Conservation (phyloP, 2,113 vertebrate genomes). For the Otis tarda region DNA sequence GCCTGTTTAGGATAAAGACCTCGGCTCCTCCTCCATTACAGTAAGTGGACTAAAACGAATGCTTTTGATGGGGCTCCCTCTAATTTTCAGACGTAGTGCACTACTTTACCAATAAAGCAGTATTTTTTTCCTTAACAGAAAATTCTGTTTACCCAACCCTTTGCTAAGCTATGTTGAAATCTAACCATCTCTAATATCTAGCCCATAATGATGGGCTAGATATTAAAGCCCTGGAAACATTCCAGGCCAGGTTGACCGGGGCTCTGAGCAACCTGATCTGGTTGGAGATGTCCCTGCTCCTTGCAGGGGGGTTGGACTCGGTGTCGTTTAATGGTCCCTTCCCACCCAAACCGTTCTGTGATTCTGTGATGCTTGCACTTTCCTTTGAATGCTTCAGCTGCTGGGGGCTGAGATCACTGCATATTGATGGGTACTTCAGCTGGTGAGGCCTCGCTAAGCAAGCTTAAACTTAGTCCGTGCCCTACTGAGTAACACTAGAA, state of each 20-base stretch:
- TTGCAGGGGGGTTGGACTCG: too few relatives aligned
- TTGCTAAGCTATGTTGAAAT: not conserved
- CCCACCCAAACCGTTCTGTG: too few relatives aligned
- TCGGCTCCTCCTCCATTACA: not conserved
- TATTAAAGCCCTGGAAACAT: too few relatives aligned
- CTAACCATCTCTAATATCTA: not conserved
- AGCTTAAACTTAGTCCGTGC: not conserved
- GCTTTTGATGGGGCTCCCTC: not conserved
- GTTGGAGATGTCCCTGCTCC: too few relatives aligned
- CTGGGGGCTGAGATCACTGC: not conserved
- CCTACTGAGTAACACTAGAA: not conserved
- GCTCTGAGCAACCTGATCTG: too few relatives aligned
- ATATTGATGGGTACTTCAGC: not conserved
- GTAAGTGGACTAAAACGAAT: not conserved
- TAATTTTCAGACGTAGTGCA: not conserved
- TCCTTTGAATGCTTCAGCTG: not conserved
- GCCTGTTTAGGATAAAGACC: not conserved
- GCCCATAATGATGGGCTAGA: not conserved
- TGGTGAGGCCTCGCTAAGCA: not conserved
- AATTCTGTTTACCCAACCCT: not conserved
- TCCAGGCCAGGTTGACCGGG: too few relatives aligned
- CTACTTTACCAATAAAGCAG: not conserved
- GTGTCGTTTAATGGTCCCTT: too few relatives aligned
- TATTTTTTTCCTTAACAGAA: not conserved
- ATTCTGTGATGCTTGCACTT: not conserved